Conservation (phyloP, 2,113 vertebrate species). For the Lepisosteus oculatus region DNA sequence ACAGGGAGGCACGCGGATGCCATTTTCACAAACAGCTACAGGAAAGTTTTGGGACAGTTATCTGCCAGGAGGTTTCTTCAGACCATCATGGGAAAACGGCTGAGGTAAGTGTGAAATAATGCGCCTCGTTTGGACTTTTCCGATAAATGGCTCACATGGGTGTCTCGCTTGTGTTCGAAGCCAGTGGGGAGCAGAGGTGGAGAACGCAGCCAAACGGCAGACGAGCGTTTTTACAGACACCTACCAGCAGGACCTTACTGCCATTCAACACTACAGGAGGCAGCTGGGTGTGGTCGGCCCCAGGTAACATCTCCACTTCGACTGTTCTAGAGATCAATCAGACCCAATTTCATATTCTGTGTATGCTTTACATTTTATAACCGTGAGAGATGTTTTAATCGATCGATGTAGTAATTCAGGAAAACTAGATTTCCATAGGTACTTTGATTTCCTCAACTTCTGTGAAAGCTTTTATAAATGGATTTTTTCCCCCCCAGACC, state of each 20-base stretch:
- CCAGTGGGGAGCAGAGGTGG: conserved; percentile 38
- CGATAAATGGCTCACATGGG: conserved; percentile 76
- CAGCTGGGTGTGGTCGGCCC: conserved; percentile 26
- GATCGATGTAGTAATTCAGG: too few relatives aligned
- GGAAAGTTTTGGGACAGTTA: conserved; percentile 86
- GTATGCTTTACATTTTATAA: too few relatives aligned
- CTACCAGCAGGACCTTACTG: conserved; percentile 58
- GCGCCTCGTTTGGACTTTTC: background rate
- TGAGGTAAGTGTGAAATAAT: conserved; percentile 64
- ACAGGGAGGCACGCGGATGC: conserved; percentile 83
- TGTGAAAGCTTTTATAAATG: too few relatives aligned
- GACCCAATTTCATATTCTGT: too few relatives aligned
- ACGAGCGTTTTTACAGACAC: conserved; percentile 57
- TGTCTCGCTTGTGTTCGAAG: conserved; percentile 6
- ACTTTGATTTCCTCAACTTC: too few relatives aligned
- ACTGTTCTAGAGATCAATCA: too few relatives aligned
- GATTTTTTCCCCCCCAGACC: too few relatives aligned
- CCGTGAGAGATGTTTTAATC: too few relatives aligned
- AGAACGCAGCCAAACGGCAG: conserved; percentile 55
- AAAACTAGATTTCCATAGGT: too few relatives aligned
- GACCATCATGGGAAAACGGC: conserved; percentile 82
- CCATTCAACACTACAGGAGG: conserved; percentile 52
- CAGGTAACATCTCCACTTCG: conserved; percentile 30
- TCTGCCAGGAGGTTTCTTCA: conserved; percentile 86
- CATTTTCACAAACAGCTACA: conserved; percentile 90